These are phyloP conservation scores for Rhadina sibilatrix DNA, from an alignment of 2,113 vertebrate genomes.

Conservation along the genomic window DNA sequence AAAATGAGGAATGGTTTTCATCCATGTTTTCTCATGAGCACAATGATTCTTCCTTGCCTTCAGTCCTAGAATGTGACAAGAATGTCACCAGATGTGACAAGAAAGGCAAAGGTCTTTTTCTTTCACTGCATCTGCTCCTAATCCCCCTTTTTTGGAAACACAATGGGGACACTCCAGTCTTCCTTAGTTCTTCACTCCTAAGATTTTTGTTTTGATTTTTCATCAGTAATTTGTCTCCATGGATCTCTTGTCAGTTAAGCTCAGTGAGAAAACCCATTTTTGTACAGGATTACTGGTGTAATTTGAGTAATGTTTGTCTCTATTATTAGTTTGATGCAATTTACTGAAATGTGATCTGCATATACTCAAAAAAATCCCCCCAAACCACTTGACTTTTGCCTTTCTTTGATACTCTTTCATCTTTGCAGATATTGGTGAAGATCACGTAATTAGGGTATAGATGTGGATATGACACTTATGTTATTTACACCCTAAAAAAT, in stretches of 20 bases:
- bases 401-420: neutral
- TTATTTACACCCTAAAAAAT: neutral
- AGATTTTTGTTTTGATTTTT: neutral
- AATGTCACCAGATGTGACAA: neutral
- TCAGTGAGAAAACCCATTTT: neutral
- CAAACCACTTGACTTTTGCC: neutral
- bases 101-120: neutral
- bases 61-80: neutral
- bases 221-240: neutral
- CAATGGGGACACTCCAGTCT: neutral
- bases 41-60: neutral
- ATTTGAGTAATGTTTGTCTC: neutral
- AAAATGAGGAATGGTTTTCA: neutral
- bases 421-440: neutral
- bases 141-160: neutral
- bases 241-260: neutral
- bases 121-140: fast-evolving
- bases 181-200: neutral
- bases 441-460: fast-evolving
- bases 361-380: neutral
- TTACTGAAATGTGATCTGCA: neutral
- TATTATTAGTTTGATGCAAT: neutral
- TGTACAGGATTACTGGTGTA: neutral
- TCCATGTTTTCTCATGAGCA: neutral
- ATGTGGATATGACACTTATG: neutral